phyloP scores from a whole-genome alignment of 2,888 invertebrate species.

The Amiota minor region DNA sequence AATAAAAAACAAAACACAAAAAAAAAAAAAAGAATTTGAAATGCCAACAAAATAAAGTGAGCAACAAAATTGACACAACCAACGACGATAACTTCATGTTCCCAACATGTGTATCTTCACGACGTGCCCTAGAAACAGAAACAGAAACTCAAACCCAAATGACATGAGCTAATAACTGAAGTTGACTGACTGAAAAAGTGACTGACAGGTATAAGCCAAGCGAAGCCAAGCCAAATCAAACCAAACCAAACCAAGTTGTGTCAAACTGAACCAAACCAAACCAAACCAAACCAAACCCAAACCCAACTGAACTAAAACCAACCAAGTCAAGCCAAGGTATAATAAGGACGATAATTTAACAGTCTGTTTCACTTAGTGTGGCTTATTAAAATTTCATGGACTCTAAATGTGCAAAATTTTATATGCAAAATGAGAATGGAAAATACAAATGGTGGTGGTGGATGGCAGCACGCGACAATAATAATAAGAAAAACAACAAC shows the following conservation, averaged over 20 bases:
- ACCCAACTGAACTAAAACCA: too few relatives aligned
- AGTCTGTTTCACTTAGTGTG: slow-evolving; percentile 50
- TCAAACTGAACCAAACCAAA: too few relatives aligned
- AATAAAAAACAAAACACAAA: too few relatives aligned
- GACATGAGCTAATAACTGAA: background rate
- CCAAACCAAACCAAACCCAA: too few relatives aligned
- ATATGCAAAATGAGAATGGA: slow-evolving; percentile 3
- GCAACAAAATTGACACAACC: too few relatives aligned
- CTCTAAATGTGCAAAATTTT: slow-evolving; percentile 27
- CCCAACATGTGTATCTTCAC: background rate
- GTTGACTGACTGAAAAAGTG: too few relatives aligned
- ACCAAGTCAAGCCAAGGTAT: background rate
- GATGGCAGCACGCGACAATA: slow-evolving; percentile 25
- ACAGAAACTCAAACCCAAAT: background rate
- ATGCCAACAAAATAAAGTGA: too few relatives aligned
- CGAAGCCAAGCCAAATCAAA: too few relatives aligned
- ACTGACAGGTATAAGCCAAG: too few relatives aligned
- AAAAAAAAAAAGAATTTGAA: too few relatives aligned
- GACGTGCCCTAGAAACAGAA: background rate
- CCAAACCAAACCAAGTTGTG: too few relatives aligned
- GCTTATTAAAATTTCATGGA: slow-evolving; percentile 62
- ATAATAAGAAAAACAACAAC: slow-evolving; percentile 28
- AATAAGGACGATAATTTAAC: slow-evolving; percentile 43
- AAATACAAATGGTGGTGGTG: background rate
- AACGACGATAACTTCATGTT: too few relatives aligned